Evolutionary conservation across 2,888 invertebrate species (phyloP), one percentile per base, ranked within the genome.

Genomic region (Panopea generosa): DNA sequence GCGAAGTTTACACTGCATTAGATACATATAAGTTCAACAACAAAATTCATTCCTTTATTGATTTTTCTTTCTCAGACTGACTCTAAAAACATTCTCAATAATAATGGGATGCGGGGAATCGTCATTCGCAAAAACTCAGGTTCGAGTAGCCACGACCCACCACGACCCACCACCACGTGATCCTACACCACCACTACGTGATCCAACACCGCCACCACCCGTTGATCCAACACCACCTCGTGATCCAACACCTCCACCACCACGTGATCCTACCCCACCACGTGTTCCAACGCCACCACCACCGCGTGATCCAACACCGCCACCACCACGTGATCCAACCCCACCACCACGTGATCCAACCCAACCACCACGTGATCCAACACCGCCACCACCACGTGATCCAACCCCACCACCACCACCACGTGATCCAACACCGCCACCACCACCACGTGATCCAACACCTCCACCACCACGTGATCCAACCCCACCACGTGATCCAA

Each of bases 211-310:
- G 20, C 70, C 65, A 20, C 69, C 66, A 3, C 52, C 66, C 3
- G 6, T 27, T 11, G 62, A 74, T 33, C 61, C 65, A 11, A 59
- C 57, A 45, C 71, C 6, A 9, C 45, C 6, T 45, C 45, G 20
- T 4, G 20, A 45, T 40, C 9, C 7, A 7, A 40, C 7, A 40
- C 40, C 7, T 11, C 40, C 40, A 40, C 65, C 55, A 40, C 24
- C 7, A 57, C 52, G 59, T 16, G 22, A 66, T 1, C 69, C 61
- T 33, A 65, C 65, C 0, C 65, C 69, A n/a, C n/a, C n/a, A 22
- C 59, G 57, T 24, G n/a, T n/a, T n/a, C 70, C 62, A 18, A 70
- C 70, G 6, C 71, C 71, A n/a, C n/a, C n/a, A 47, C 72, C 72
- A n/a, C 73, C 66, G 14, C 61, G 67, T 2, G 49, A 70, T 1